A percentile compares a stretch with the other conserved stretches of the same genome.
Evolutionary conservation across 64 coral and sea anemone genomes (phyloP).

Genomic region (Hydrozoanthus tunicans): DNA sequence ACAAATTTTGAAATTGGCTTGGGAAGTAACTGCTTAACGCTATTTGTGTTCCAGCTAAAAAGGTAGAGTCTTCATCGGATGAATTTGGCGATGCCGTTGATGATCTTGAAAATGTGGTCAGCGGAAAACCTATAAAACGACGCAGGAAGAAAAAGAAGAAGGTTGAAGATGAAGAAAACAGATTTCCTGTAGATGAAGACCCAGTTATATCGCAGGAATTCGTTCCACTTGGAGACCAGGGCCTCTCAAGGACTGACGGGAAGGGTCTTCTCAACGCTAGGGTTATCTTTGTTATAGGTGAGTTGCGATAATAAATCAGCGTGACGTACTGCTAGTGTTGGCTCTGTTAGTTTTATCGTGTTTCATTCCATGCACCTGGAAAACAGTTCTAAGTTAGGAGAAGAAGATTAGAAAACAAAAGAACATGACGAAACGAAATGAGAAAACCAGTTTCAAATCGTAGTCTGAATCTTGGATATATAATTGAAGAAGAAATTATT

Average conservation of each 20-base stretch:
- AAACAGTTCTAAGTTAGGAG: too few species aligned
- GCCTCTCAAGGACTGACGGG: slow-evolving; percentile 71
- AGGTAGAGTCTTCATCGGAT: slow-evolving; percentile 52
- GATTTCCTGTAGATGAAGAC: slow-evolving; percentile 63
- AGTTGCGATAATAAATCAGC: not conserved
- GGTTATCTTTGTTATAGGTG: slow-evolving; percentile 97
- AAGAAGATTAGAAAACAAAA: too few species aligned
- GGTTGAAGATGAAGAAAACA: slow-evolving; percentile 12
- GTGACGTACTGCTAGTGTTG: too few species aligned
- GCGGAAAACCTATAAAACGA: slow-evolving; percentile 71
- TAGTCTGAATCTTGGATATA: too few species aligned
- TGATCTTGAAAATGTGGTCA: slow-evolving; percentile 75
- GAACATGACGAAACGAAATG: too few species aligned
- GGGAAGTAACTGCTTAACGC: not conserved
- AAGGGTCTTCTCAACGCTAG: slow-evolving; percentile 89
- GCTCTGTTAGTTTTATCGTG: too few species aligned
- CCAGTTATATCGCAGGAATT: slow-evolving; percentile 82
- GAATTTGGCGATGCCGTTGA: slow-evolving; percentile 80
- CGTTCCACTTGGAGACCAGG: slow-evolving; percentile 73
- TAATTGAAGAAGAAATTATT: too few species aligned
- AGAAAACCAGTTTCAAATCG: too few species aligned
- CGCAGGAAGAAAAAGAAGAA: slow-evolving; percentile 84
- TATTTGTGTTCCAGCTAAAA: slow-evolving; percentile 16
- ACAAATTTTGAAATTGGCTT: not conserved
- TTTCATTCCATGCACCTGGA: too few species aligned